These are phyloP conservation scores for Mastomys natalensis DNA, from an alignment of 2,113 vertebrate genomes.

Conservation along the genomic window DNA sequence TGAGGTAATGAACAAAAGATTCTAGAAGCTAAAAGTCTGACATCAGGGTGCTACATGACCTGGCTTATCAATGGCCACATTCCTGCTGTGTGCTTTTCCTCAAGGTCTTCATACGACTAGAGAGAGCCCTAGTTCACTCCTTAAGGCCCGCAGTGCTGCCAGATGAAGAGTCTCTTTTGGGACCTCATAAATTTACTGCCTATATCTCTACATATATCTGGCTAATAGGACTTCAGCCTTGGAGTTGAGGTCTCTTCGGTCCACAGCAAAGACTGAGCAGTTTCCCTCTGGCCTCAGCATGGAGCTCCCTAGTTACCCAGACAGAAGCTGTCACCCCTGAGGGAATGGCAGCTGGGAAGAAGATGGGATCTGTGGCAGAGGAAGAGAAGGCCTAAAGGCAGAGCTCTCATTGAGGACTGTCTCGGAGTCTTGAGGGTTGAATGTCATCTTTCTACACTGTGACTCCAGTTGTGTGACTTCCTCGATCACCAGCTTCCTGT, in stretches of 20 bases:
- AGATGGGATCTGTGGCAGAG: neutral
- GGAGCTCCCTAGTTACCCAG: neutral
- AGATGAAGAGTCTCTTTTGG: neutral
- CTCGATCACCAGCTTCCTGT: neutral
- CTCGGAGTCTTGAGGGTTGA: neutral
- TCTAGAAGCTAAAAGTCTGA: neutral
- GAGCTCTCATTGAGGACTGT: neutral
- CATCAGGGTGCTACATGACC: neutral
- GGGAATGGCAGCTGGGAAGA: neutral
- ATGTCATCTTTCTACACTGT: neutral
- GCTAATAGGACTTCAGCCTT: neutral
- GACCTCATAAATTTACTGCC: neutral
- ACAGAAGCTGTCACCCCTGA: neutral
- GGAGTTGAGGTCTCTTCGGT: neutral
- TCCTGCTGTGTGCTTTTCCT: neutral
- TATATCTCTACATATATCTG: neutral
- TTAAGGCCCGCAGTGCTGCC: neutral
- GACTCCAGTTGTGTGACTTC: neutral
- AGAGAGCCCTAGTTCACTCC: neutral
- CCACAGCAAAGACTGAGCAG: neutral
- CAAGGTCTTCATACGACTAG: neutral
- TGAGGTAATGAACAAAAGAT: neutral
- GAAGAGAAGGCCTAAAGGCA: neutral
- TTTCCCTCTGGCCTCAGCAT: neutral
- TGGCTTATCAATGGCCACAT: neutral